Base-by-base conservation (phyloP, 2,888 invertebrate species). In the Cyclophora albipunctata region DNA sequence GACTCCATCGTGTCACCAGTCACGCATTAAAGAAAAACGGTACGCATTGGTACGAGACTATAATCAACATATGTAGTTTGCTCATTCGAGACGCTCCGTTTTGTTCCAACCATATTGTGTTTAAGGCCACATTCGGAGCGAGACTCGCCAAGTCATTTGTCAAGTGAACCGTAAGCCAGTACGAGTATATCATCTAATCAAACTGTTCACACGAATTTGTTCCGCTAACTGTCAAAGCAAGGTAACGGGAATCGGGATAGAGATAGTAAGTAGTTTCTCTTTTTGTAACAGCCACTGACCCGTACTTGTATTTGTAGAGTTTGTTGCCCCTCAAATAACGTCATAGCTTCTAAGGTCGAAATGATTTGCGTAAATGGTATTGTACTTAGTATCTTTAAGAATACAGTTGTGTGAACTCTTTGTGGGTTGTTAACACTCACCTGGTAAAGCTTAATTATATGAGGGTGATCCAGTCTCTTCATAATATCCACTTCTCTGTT, bases 401-500 rank as follows among this genome's bases (percentile, higher is more conserved):
- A 34, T 42, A 45, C 6, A 35, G 35, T 42, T 34, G 44, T 45
- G 33, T 35, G 34, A 43, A 33, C 2, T 42, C 45, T 45, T 42
- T 44, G 43, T 33, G 5, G 33, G 7, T 37, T 42, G 34, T 33
- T 48, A 46, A 51, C 47, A 45, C 42, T 88, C 76, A 96, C 96
- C 93, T 98, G 97, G 89, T 96, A 98, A 73, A 98, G 91, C 89
- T 98, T 98, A 80, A 98, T 97, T 77, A 99, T 98, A 90, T 98
- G 97, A 55, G 98, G 98, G 91, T 99, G 99, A 78, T 97, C 94
- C 75, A 98, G 92, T 69, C 96, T 93, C 89, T 98, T 97, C 95
- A 98, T 96, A 74, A 98, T 98, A 81, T 97, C 96, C 73, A 98
- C 98, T 90, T 99, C 99, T 62, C 98, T 92, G 82, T 97, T 95